A percentile compares a stretch with the other conserved stretches of the same genome.
phyloP scores from a whole-genome alignment of 2,113 vertebrate genomes.

The Ranitomeya imitator region DNA sequence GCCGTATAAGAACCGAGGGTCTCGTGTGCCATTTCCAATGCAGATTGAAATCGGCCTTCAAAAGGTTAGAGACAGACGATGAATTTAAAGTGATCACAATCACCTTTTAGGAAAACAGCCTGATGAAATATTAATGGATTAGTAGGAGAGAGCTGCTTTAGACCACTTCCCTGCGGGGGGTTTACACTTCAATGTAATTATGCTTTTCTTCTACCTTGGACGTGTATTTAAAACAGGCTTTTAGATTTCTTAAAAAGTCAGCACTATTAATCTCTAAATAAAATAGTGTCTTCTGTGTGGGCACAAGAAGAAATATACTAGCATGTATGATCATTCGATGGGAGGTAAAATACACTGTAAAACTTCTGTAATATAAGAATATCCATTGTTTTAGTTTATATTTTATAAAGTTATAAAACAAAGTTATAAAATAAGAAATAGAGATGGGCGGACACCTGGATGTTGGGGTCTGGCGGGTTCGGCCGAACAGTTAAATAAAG shows the following conservation, averaged over 20 bases:
- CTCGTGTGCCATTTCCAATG: conserved; percentile 26
- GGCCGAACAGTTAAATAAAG: no score
- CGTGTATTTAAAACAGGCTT: conserved; percentile 28
- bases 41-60: conserved; percentile 63
- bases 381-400: no score
- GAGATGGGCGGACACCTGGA: no score
- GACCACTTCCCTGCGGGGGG: conserved; percentile 60
- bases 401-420: no score
- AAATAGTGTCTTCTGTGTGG: background rate
- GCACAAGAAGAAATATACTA: background rate
- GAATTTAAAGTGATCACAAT: conserved; percentile 71
- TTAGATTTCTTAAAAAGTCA: conserved; percentile 5
- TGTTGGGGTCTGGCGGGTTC: no score
- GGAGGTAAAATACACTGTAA: no score
- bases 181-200: conserved; percentile 48
- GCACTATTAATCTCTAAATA: background rate
- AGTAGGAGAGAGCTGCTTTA: conserved; percentile 59
- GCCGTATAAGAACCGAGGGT: background rate
- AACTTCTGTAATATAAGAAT: no score
- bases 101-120: conserved; percentile 70
- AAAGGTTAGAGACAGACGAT: conserved; percentile 67
- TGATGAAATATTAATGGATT: conserved; percentile 67
- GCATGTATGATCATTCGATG: no score
- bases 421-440: no score
- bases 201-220: background rate